These are phyloP conservation scores for Spizaetus ornatus DNA, from an alignment of 2,113 vertebrate genomes.

Conservation along the genomic window DNA sequence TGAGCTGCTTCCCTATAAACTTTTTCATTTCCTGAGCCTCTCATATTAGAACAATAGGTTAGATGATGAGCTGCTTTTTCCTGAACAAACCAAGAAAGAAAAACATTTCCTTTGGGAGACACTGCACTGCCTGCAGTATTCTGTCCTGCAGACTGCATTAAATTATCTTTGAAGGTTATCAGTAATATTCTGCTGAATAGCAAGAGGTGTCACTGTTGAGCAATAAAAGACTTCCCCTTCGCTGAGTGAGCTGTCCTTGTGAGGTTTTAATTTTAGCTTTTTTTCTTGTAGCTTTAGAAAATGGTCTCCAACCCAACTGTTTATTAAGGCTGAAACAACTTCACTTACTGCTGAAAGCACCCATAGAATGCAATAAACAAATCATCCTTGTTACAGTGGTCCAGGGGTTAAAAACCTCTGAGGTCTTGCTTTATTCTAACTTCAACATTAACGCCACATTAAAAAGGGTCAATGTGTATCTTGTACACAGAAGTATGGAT, in stretches of 20 bases:
- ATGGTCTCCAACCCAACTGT: neutral
- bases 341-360: neutral
- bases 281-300: conserved; percentile 1
- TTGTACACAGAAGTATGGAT: neutral
- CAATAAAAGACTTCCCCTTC: conserved; percentile 20
- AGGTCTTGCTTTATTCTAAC: neutral
- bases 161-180: conserved; percentile 48
- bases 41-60: conserved; percentile 2
- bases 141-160: conserved; percentile 12
- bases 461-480: neutral
- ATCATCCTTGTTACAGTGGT: neutral
- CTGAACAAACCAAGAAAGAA: neutral
- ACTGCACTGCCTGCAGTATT: neutral
- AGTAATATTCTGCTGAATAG: conserved; percentile 33
- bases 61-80: conserved; percentile 1
- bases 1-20: neutral
- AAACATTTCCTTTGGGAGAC: neutral
- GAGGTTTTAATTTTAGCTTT: conserved; percentile 1
- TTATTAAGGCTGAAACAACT: neutral
- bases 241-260: neutral
- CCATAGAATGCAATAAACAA: neutral
- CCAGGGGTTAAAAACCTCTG: neutral
- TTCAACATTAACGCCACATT: neutral
- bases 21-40: neutral
- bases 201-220: conserved; percentile 64